These are phyloP conservation scores for Drosophila punjabiensis DNA, from an alignment of 1,140 invertebrate species.

Conservation along the genomic window DNA sequence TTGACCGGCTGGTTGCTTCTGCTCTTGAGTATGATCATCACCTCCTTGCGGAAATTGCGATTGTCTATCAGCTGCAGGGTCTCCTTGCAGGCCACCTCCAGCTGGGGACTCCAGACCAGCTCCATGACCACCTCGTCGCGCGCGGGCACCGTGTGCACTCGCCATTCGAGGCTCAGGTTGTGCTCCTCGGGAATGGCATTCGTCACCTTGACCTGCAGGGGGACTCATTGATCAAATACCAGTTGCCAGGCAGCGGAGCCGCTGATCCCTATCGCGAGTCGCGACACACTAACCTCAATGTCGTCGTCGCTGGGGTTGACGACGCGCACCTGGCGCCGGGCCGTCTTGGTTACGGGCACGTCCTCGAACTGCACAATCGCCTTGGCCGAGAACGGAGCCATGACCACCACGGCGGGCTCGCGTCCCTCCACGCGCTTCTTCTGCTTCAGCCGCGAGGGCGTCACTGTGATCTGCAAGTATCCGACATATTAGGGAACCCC, in stretches of 20 bases:
- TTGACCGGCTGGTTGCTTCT: conserved; percentile 62
- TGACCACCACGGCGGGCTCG: conserved; percentile 85
- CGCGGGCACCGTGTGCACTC: conserved; percentile 85
- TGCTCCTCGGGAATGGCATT: conserved; percentile 87
- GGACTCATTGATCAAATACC: conserved; percentile 63
- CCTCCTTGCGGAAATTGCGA: conserved; percentile 88
- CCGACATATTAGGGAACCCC: not conserved
- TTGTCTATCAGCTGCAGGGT: conserved; percentile 88
- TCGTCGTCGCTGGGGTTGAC: conserved; percentile 87
- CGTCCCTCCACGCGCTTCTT: conserved; percentile 67
- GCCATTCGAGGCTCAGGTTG: conserved; percentile 86
- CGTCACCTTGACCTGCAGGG: conserved; percentile 87
- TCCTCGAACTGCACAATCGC: conserved; percentile 89
- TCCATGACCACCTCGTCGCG: conserved; percentile 86
- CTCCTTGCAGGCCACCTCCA: conserved; percentile 87
- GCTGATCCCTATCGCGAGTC: conserved; percentile 39
- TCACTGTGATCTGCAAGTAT: conserved; percentile 62
- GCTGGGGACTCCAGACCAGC: conserved; percentile 88
- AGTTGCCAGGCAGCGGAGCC: conserved; percentile 55
- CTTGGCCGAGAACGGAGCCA: conserved; percentile 88
- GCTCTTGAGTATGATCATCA: conserved; percentile 88
- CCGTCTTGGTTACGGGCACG: conserved; percentile 87
- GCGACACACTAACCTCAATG: conserved; percentile 86
- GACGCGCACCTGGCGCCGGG: conserved; percentile 86
- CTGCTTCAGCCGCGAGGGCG: conserved; percentile 74